These are phyloP conservation scores for Sympetrum striolatum DNA, from an alignment of 2,888 invertebrate species.

Conservation along the genomic window DNA sequence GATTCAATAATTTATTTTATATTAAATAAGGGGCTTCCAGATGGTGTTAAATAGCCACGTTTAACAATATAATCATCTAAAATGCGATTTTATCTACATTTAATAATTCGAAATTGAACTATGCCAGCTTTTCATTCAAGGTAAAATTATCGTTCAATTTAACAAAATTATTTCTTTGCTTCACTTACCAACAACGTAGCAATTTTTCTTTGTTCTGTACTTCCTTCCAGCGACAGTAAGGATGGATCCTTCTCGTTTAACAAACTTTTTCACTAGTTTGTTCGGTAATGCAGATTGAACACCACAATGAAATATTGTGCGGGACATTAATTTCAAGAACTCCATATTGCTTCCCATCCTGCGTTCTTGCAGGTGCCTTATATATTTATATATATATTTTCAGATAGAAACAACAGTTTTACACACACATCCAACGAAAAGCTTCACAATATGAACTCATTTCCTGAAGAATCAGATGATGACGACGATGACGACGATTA, in stretches of 20 bases:
- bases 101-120: not conserved
- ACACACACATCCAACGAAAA: not conserved
- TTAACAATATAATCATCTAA: too few relatives aligned
- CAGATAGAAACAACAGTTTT: not conserved
- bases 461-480: not conserved
- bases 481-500: not conserved
- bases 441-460: not conserved
- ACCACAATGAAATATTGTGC: not conserved
- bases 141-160: too few relatives aligned
- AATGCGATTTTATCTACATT: too few relatives aligned
- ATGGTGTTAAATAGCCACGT: too few relatives aligned
- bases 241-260: not conserved
- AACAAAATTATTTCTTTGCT: not conserved
- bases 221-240: not conserved
- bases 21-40: too few relatives aligned
- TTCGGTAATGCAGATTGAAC: not conserved
- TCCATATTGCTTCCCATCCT: not conserved
- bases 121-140: not conserved
- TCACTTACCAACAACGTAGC: conserved; percentile 20
- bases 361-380: not conserved
- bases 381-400: not conserved
- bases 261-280: not conserved
- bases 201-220: not conserved
- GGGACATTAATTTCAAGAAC: not conserved
- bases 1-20: too few relatives aligned